Percentiles rank a stretch among this genome's conserved stretches.
Evolutionary conservation across 2,797 vertebrate species (phyloP).

Genomic region (Acrocephalus scirpaceus): DNA sequence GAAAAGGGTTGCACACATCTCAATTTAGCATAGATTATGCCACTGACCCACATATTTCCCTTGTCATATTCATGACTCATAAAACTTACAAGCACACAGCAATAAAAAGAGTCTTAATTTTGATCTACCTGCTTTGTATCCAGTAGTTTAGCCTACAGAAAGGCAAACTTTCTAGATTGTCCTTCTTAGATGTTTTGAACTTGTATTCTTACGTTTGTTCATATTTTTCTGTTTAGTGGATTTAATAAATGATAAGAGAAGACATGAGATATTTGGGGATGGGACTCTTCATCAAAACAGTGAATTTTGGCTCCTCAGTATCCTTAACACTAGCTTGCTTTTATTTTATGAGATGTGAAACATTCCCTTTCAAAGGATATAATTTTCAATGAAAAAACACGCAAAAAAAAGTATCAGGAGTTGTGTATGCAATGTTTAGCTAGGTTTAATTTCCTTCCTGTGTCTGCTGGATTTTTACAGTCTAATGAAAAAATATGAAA

Average conservation of each 20-base stretch:
- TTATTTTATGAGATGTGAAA: neutral
- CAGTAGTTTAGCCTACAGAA: neutral
- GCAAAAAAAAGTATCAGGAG: neutral
- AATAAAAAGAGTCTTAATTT: neutral
- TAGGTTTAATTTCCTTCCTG: slow-evolving; percentile 31
- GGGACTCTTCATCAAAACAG: neutral
- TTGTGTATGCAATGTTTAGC: neutral
- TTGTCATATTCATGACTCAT: neutral
- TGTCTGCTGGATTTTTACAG: slow-evolving; percentile 14
- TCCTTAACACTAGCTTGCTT: neutral
- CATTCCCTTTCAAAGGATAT: neutral
- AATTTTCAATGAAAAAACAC: neutral
- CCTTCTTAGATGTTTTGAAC: neutral
- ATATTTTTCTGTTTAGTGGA: neutral
- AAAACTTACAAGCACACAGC: neutral
- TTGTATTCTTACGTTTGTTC: neutral
- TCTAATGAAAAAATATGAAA: slow-evolving; percentile 34
- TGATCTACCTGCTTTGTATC: neutral
- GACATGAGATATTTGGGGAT: neutral
- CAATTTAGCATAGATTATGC: neutral
- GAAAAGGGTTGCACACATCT: neutral
- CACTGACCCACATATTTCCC: neutral
- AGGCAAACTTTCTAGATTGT: neutral
- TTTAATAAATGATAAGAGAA: neutral
- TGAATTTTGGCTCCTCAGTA: neutral